Evolutionary conservation across 2,888 invertebrate genomes (phyloP), one percentile per base, ranked within the genome.

Genomic region (Eurytoma adleriae): DNA sequence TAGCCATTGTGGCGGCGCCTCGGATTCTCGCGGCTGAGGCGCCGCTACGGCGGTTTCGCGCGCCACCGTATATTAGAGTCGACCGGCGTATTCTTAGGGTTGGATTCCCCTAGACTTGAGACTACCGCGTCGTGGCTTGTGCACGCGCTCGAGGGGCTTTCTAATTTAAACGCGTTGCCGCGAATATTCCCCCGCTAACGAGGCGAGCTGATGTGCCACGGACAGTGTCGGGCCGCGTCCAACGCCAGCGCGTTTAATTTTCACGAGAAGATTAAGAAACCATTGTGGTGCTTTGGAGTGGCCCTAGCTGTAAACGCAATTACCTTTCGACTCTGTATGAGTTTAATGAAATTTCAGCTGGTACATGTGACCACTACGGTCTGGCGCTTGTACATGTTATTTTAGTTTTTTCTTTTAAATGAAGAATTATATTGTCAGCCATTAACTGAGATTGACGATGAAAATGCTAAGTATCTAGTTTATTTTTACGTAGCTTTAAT

Each of bases 1-100:
- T 85, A 85, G 84, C 83, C 83, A 85, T 85, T 85, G 85, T 84
- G 85, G 85, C 80, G 74, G 74, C 83, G 81, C 77, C 18, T 40
- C 62, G 62, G 10, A 40, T 30, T 64, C 40, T 48, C 30, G 64
- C 40, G 52, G 78, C 73, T 78, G 79, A 75, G 83, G 78, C 83
- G 83, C 82, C 80, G 84, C 80, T 82, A 80, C 83, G 78, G 83
- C 82, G 40, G 40, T 40, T 40, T 5, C 40, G 40, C 40, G 40
- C 64, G 24, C 57, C 56, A 48, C 54, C 69, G 48, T 40, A 40
- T 40, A 40, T 40, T 40, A 40, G 40, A 57, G 67, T 48, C 50
- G 84, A 84, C 84, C 84, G 81, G 84, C 84, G 40, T 83, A 84
- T 84, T 85, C 84, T 84, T 83, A 79, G 62, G n/a, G 67, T 73